Base-by-base conservation (phyloP, 2,797 vertebrate species). In the Sebastes iracundus region DNA sequence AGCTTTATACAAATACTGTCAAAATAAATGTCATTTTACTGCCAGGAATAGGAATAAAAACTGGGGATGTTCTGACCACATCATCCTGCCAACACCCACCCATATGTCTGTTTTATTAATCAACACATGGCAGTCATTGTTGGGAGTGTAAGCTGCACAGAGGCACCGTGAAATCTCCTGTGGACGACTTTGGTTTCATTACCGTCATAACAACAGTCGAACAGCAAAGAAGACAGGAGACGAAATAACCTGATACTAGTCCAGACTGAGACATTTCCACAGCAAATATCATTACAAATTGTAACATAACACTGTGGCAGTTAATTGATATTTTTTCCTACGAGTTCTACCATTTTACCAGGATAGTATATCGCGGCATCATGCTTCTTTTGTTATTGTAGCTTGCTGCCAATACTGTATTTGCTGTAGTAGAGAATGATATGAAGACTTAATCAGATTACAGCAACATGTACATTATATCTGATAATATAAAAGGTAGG, bases 161-260 rank as follows among this genome's bases (percentile, higher is more conserved):
- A 33, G 72, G 66, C 61, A 30, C 25, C 72, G 38, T 74, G 67
- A 87, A 81, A 87, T 63, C 79, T 76, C 65, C 49, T 35, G 53
- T 74, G 61, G 70, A 81, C 49, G 28, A 65, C 58, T 67, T 68
- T 62, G 25, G 7, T 69, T 65, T 65, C 25, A 71, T 46, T 62
- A 61, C 30, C 14, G 9, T 67, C 33, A 58, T 25, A 72, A 35
- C 62, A 80, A 2, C n/a, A 69, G 61, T 55, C 11, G 68, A 62
- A 63, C 67, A 30, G 46, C n/a, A 63, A 53, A 30, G 7, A 11
- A 38, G 18, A 28, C 16, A 16, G 16, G 33, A 52, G 35, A 59
- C 25, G 9, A 25, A 67, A 80, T 27, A 46, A 71, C 18, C 14
- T 63, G 7, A 42, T 11, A 72, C 25, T 27, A 10, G 70, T 64